Evolutionary conservation across 1,140 invertebrate genomes (phyloP).

Genomic region (Ridgeia piscesae): DNA sequence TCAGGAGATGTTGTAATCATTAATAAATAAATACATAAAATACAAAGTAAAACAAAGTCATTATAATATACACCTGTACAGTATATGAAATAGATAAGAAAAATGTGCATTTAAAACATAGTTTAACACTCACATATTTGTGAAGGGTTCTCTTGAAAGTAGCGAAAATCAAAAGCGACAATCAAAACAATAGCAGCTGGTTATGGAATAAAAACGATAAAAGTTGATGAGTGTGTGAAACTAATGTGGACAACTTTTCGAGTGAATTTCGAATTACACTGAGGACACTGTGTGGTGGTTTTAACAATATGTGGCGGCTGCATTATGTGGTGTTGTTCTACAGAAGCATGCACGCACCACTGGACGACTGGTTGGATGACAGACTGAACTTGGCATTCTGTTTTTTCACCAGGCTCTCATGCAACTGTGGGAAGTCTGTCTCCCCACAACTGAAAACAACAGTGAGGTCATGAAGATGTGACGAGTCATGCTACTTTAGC

Average conservation of each 20-base stretch:
- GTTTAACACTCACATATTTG: no score
- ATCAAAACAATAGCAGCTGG: no score
- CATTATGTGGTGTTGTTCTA: no score
- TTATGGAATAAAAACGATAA: not conserved
- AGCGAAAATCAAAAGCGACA: no score
- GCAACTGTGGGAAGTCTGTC: constrained; percentile 86
- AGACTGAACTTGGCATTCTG: constrained; percentile 80
- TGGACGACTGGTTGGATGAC: constrained; percentile 69
- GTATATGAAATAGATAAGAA: no score
- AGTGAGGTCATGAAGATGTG: constrained; percentile 58
- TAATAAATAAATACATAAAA: no score
- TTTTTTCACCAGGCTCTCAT: constrained; percentile 82
- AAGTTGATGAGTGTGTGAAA: not conserved
- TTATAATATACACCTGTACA: no score
- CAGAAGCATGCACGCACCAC: not conserved
- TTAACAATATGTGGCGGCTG: no score
- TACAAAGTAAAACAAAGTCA: no score
- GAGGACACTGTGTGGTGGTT: not conserved
- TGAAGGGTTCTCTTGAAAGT: no score
- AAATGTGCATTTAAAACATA: no score
- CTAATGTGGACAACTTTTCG: not conserved
- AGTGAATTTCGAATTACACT: not conserved
- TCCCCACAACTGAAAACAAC: constrained; percentile 76
- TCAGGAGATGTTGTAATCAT: no score
- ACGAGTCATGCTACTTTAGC: constrained; percentile 57